Evolutionary conservation across 2,113 vertebrate species (phyloP).

Genomic region (Eurypyga helias): DNA sequence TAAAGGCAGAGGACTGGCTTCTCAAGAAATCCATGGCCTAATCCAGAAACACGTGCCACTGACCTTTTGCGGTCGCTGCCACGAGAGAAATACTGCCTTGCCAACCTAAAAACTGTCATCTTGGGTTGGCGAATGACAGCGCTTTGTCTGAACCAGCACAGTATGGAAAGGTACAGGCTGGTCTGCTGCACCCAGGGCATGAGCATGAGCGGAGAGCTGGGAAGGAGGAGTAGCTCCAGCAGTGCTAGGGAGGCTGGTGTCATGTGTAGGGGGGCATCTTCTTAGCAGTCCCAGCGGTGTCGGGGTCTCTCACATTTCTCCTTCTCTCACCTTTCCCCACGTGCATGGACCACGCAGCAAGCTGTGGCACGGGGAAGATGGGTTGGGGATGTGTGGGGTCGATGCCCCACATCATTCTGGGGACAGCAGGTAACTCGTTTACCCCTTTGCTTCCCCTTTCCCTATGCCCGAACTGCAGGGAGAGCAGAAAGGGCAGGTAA

Average conservation of each 20-base stretch:
- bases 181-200: not conserved
- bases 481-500: not conserved
- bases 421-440: not conserved
- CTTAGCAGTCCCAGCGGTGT: not conserved
- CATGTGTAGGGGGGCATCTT: rapidly evolving
- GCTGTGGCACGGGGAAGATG: rapidly evolving
- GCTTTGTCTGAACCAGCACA: not conserved
- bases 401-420: rapidly evolving
- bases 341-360: not conserved
- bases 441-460: not conserved
- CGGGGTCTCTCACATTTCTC: not conserved
- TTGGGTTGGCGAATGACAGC: not conserved
- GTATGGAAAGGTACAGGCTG: not conserved
- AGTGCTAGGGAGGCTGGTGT: not conserved
- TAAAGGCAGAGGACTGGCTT: not conserved
- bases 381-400: not conserved
- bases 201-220: rapidly evolving
- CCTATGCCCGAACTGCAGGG: not conserved
- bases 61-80: not conserved
- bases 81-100: not conserved
- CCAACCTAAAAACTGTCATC: not conserved
- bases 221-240: not conserved
- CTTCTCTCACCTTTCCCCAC: not conserved
- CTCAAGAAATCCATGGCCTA: not conserved
- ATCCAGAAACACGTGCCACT: not conserved